These are phyloP conservation scores for Drosophila putrida DNA, from an alignment of 2,888 invertebrate genomes.

Conservation along the genomic window DNA sequence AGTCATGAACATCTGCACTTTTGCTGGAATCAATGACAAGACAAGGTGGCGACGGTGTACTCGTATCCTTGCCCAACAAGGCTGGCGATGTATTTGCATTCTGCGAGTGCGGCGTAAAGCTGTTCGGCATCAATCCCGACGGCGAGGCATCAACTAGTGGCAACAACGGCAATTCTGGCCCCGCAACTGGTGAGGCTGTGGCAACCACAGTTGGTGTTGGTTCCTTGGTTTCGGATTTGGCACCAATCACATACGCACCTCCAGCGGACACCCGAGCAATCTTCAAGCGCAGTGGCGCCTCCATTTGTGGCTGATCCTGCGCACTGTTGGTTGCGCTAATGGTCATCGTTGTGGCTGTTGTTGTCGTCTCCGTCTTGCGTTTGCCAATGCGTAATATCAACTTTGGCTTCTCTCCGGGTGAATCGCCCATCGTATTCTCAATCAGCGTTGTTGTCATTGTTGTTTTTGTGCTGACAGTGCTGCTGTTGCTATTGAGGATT, in stretches of 20 bases:
- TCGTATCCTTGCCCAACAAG: slow-evolving; percentile 70
- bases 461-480: slow-evolving; percentile 34
- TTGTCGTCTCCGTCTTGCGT: slow-evolving; percentile 82
- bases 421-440: slow-evolving; percentile 85
- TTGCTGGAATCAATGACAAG: slow-evolving; percentile 81
- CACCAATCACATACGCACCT: slow-evolving; percentile 86
- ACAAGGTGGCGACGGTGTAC: slow-evolving; percentile 80
- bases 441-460: slow-evolving; percentile 85
- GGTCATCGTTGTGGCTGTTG: slow-evolving; percentile 17
- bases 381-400: slow-evolving; percentile 90
- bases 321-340: slow-evolving; percentile 18
- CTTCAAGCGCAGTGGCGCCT: slow-evolving; percentile 93
- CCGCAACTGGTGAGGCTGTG: slow-evolving; percentile 38
- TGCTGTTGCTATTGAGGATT: slow-evolving; percentile 76
- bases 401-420: slow-evolving; percentile 88
- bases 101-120: slow-evolving; percentile 71
- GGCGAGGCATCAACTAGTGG: slow-evolving; percentile 50
- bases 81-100: slow-evolving; percentile 72
- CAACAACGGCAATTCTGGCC: slow-evolving; percentile 43
- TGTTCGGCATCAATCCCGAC: slow-evolving; percentile 45
- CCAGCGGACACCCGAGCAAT: slow-evolving; percentile 93
- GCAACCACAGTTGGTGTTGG: slow-evolving; percentile 42
- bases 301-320: slow-evolving; percentile 31
- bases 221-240: slow-evolving; percentile 58
- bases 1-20: slow-evolving; percentile 77